Base-by-base conservation (phyloP, 1,140 invertebrate genomes). In the Cataglyphis hispanica region DNA sequence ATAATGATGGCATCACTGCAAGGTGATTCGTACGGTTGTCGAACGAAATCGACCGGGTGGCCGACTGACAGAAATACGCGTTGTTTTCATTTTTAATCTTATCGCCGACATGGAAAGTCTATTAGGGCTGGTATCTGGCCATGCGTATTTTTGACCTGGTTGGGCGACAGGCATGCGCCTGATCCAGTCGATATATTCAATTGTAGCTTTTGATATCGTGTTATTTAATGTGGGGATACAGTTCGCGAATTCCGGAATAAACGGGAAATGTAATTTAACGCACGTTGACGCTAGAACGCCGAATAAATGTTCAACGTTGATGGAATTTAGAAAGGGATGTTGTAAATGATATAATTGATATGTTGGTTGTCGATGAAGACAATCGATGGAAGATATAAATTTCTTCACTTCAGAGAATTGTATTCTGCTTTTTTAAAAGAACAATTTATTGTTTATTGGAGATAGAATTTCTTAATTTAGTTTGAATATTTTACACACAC, bases 41-140 rank as follows among this genome's bases (percentile, higher is more conserved):
- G 67, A 83, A 74, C 27, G 53, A 56, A 83, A 86, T 72, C 77
- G 75, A 85, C 56, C 84, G 53, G 37, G 27, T 80, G 76, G 67
- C 85, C 50, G 61, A 74, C 50, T 67, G 70, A 86, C 81, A 60
- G 56, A 87, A 85, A 84, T 85, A 87, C 66, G 72, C 74, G 58
- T 58, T 27, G 50, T 84, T 64, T 84, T 58, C 61, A 87, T 78
- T 78, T 70, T 85, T 78, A 87, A 85, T 72, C 66, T 63, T 66
- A 85, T 77, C 83, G 58, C 34, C 69, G 63, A 72, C 56, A 85
- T 27, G 83, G 74, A 61, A 85, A 85, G 64, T 85, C 77, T 87
- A 85, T 87, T 77, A 85, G 56, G 25, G 22, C 63, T 46, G 43
- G 56, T 85, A 76, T 85, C 34, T 85, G 40, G 40, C 63, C 84